These are phyloP conservation scores for Lagopus muta DNA, from an alignment of 2,113 vertebrate species.

Conservation along the genomic window DNA sequence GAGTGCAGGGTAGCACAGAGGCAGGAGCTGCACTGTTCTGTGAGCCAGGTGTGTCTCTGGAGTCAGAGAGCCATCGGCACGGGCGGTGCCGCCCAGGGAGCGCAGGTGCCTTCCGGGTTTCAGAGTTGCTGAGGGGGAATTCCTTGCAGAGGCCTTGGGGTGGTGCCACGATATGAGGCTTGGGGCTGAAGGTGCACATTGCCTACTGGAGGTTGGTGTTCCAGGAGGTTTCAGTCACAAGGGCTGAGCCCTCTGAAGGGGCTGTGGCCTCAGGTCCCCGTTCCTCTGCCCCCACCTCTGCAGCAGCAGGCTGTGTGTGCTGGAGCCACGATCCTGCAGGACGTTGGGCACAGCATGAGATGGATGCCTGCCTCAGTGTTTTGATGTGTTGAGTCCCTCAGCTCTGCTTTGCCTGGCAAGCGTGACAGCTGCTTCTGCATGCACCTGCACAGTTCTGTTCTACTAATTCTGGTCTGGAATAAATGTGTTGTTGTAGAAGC, in stretches of 20 bases:
- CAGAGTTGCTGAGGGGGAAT: neutral
- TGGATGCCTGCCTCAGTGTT: neutral
- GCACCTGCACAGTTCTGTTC: neutral
- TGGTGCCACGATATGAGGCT: neutral
- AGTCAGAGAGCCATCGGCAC: accelerated
- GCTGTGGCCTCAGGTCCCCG: too few relatives aligned
- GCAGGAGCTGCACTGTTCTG: neutral
- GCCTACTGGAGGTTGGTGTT: neutral
- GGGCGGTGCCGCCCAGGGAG: neutral
- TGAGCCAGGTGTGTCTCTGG: accelerated
- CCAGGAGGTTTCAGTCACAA: accelerated
- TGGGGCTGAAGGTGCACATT: neutral
- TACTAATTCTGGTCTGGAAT: neutral
- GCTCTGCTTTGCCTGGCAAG: too few relatives aligned
- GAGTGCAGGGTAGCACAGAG: neutral
- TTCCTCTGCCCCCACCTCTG: too few relatives aligned
- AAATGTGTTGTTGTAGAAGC: neutral
- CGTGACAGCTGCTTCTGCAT: neutral
- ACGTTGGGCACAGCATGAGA: accelerated
- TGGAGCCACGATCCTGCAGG: too few relatives aligned
- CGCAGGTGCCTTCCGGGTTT: accelerated
- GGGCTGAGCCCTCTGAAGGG: neutral
- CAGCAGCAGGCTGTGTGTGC: too few relatives aligned
- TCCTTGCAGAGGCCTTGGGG: neutral
- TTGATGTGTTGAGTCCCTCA: accelerated